phyloP scores from a whole-genome alignment of 2,888 invertebrate species.

The Podotricha telesiphe region DNA sequence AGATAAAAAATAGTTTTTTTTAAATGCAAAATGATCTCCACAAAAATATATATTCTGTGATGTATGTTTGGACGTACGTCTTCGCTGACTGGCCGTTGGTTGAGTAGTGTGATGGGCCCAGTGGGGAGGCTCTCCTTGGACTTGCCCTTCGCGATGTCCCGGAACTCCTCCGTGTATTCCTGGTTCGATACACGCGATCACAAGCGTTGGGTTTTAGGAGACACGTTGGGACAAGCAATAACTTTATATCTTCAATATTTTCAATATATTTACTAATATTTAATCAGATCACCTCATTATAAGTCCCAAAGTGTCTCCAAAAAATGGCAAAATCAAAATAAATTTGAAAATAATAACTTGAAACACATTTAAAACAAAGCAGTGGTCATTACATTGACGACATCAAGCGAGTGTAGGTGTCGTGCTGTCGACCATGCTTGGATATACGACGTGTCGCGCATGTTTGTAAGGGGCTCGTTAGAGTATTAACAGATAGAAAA shows the following conservation, averaged over 20 bases:
- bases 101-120: constrained; percentile 96
- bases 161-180: constrained; percentile 98
- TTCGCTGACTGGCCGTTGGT: constrained; percentile 97
- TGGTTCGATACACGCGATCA: constrained; percentile 80
- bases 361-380: constrained; percentile 74
- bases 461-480: constrained; percentile 10
- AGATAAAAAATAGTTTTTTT: background rate
- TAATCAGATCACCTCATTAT: background rate
- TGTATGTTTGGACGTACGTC: constrained; percentile 87
- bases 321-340: constrained; percentile 70
- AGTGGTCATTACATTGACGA: constrained; percentile 51
- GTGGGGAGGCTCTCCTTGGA: constrained; percentile 96
- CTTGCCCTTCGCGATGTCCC: constrained; percentile 97
- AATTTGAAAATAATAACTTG: constrained; percentile 57
- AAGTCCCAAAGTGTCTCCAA: constrained; percentile 20
- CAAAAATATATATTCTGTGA: constrained; percentile 27
- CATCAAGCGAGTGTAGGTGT: constrained; percentile 41
- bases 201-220: constrained; percentile 64
- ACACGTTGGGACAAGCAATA: constrained; percentile 57
- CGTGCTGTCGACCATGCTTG: constrained; percentile 29
- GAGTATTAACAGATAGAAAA: background rate
- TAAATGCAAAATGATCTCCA: background rate
- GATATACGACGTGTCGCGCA: constrained; percentile 24
- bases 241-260: background rate
- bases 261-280: background rate